Evolutionary conservation across 1,140 invertebrate species (phyloP), one percentile per base, ranked within the genome.

Genomic region (Lethrus apterus): DNA sequence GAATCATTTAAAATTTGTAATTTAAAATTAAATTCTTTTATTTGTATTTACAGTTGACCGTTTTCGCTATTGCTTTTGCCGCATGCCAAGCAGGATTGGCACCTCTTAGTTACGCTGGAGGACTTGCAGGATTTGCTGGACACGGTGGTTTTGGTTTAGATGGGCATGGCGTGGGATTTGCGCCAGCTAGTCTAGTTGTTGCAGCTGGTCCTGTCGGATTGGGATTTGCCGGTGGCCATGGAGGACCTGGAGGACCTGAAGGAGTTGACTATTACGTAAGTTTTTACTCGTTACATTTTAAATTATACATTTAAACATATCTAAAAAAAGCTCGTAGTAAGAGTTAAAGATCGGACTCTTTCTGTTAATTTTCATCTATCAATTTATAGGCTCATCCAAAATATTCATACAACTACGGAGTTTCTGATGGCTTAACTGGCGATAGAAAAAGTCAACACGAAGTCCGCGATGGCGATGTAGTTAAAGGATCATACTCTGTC

Each of bases 321-420:
- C 33, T 14, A n/a, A 26, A 26, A 26, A 7, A 7, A 7, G n/a
- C n/a, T 26, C 5, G 24, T 26, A n/a, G n/a, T 7, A 7, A 26
- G 7, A 7, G n/a, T 26, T 26, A 26, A n/a, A 7, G 24, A 26
- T 26, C 5, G 7, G 7, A 26, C n/a, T n/a, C 5, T 26, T 26
- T n/a, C n/a, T 7, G n/a, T 26, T 26, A 26, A 26, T n/a, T 26
- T 7, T 7, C 24, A 7, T 14, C 13, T 5, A n/a, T 8, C 4
- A 5, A 5, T n/a, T 23, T 41, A 10, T 29, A 47, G 45, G 45
- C 36, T 10, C 34, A 48, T 35, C 46, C 46, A 11, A 33, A 19
- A 36, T 48, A 48, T n/a, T 21, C 40, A 11, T 48, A 48, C 32
- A 48, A 44, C 10, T 48, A 48, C 14, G 46, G 46, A 0, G 46